Conservation (phyloP, 2,113 vertebrate species). For the Indicator indicator region DNA sequence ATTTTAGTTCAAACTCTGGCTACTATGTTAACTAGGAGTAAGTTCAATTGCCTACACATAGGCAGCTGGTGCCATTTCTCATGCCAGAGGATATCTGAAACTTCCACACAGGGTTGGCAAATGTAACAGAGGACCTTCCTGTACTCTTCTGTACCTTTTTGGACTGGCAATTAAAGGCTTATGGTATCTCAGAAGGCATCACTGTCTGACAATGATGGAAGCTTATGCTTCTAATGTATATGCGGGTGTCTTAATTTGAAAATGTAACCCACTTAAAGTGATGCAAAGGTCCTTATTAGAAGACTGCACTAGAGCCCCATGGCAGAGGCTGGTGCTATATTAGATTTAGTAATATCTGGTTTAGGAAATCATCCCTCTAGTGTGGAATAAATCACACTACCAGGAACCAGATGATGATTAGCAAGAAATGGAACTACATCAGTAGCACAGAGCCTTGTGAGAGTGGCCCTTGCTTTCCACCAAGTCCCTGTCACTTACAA, state of each 20-base stretch:
- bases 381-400: neutral
- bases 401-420: neutral
- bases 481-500: neutral
- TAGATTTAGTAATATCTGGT: neutral
- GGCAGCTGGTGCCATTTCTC: neutral
- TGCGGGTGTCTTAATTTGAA: neutral
- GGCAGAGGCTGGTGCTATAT: neutral
- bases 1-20: neutral
- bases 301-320: neutral
- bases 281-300: neutral
- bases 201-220: neutral
- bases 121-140: neutral
- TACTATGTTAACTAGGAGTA: neutral
- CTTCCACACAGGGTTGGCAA: neutral
- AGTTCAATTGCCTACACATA: neutral
- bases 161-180: neutral
- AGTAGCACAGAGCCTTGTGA: neutral
- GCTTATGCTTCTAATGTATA: neutral
- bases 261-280: neutral
- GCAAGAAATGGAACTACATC: neutral
- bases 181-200: neutral
- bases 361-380: neutral
- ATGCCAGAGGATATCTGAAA: neutral
- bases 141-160: neutral
- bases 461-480: neutral